Conservation (phyloP, 2,888 invertebrate species). For the Caenorhabditis macrosperma region DNA sequence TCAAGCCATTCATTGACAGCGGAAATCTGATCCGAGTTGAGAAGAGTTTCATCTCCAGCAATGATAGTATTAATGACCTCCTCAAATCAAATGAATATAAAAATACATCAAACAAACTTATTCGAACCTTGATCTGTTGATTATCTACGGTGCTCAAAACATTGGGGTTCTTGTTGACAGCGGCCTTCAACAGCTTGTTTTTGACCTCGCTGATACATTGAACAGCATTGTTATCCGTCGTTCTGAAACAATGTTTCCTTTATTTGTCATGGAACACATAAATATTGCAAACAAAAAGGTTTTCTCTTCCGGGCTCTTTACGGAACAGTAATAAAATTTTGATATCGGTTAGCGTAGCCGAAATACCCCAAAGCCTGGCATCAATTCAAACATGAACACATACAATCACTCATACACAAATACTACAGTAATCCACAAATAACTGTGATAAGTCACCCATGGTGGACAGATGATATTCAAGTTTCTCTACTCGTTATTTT, state of each 20-base stretch:
- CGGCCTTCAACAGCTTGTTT: conserved; percentile 76
- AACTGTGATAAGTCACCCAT: conserved; percentile 23
- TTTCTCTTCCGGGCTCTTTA: not conserved
- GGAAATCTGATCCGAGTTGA: conserved; percentile 74
- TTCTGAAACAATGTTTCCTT: conserved; percentile 62
- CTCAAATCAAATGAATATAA: conserved; percentile 57
- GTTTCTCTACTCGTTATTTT: not conserved
- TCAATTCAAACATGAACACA: not conserved
- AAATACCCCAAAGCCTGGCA: conserved; percentile 3
- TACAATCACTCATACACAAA: not conserved
- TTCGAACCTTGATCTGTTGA: conserved; percentile 72
- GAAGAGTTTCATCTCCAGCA: conserved; percentile 69
- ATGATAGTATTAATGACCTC: conserved; percentile 76
- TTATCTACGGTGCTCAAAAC: conserved; percentile 74
- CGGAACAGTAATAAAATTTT: conserved; percentile 10
- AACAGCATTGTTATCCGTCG: conserved; percentile 68
- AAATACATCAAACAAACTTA: not conserved
- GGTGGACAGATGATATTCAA: conserved; percentile 1
- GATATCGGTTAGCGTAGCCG: conserved; percentile 1
- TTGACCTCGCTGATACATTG: conserved; percentile 78
- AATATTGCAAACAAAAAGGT: not conserved
- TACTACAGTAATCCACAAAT: conserved; percentile 47
- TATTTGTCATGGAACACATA: conserved; percentile 2
- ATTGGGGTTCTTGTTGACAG: conserved; percentile 75
- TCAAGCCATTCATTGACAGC: conserved; percentile 80